phyloP scores from a whole-genome alignment of 2,797 vertebrate species.

The Betta splendens region DNA sequence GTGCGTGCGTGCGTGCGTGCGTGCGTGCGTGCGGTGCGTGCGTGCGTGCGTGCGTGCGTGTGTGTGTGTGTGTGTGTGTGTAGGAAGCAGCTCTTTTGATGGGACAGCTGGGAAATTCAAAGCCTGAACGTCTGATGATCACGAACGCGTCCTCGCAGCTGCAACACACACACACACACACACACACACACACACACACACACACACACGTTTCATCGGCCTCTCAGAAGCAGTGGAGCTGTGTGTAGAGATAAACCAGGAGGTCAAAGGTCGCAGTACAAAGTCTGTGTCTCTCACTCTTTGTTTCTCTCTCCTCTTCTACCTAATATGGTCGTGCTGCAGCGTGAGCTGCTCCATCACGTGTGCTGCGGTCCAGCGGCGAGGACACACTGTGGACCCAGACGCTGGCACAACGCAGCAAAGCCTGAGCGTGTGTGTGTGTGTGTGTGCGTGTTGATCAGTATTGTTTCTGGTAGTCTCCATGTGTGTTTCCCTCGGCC shows the following conservation, averaged over 20 bases:
- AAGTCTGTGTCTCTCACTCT: slow-evolving; percentile 47
- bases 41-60: too few relatives aligned
- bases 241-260: slow-evolving; percentile 62
- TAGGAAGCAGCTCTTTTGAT: slow-evolving; percentile 77
- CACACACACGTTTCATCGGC: slow-evolving; percentile 20
- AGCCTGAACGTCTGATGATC: slow-evolving; percentile 64
- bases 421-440: too few relatives aligned
- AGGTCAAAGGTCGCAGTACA: slow-evolving; percentile 58
- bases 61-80: slow-evolving; percentile 21
- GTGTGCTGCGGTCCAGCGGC: slow-evolving; percentile 26
- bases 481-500: too few relatives aligned
- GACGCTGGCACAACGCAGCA: too few relatives aligned
- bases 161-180: too few relatives aligned
- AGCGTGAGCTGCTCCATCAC: slow-evolving; percentile 61
- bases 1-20: too few relatives aligned
- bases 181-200: slow-evolving; percentile 24
- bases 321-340: slow-evolving; percentile 76
- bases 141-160: too few relatives aligned
- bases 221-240: slow-evolving; percentile 39
- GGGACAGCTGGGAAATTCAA: slow-evolving; percentile 79
- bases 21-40: too few relatives aligned
- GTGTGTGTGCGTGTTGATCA: too few relatives aligned
- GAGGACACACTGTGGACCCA: too few relatives aligned
- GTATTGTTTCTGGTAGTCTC: too few relatives aligned
- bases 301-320: slow-evolving; percentile 53